Evolutionary conservation across 2,113 vertebrate species (phyloP), one percentile per base, ranked within the genome.

Genomic region (Tyto alba): DNA sequence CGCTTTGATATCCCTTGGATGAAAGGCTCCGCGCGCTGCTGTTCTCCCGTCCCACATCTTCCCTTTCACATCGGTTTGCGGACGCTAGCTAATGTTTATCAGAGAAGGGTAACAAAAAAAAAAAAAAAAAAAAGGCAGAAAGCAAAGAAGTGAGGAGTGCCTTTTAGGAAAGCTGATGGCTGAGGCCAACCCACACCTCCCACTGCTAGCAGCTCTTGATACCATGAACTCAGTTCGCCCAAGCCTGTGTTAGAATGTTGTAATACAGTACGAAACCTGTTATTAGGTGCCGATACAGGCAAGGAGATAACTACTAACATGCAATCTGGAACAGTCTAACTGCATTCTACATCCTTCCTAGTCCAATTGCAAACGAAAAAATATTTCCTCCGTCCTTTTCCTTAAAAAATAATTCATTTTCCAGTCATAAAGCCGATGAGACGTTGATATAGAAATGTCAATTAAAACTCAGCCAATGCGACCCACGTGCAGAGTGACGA

Each of bases 121-220:
- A n/a, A n/a, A n/a, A n/a, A n/a, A n/a, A n/a, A n/a, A n/a, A n/a
- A 91, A 89, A 85, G 66, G 74, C 93, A 91, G 78, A 88, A 80
- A 88, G 88, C 74, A 80, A 83, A 93, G 85, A 27, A 82, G 67
- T 29, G 30, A 94, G 94, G 77, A 88, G 81, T 59, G 71, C 82
- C 79, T 85, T 95, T 89, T 85, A 90, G 85, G 79, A 93, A 83
- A 96, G 85, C 93, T 94, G 73, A 96, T 96, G 96, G 93, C 90
- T 95, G 95, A 96, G 88, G 91, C 78, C 88, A 97, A 59, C 67
- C 78, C 78, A 85, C 88, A 85, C 32, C 67, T 91, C 72, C 85
- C 81, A 74, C 71, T 59, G 71, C 75, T 91, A 67, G 62, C 85
- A 81, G 15, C 36, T 91, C 19, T 16, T 26, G 1, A n/a, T 43